Conservation (phyloP, 2,113 vertebrate genomes). For the Cinclus cinclus region DNA sequence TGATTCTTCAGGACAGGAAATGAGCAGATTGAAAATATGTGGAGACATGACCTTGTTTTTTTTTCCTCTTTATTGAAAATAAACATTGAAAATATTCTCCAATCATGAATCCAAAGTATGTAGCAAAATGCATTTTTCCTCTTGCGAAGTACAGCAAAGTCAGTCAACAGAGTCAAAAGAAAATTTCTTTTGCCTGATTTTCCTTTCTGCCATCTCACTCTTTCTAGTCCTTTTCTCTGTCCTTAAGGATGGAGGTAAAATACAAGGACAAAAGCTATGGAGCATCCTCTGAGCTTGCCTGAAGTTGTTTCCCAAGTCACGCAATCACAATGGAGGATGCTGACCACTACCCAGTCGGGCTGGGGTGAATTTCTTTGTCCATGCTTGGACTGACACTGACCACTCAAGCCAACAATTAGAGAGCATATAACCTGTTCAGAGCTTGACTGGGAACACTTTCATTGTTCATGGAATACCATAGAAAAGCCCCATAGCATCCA, state of each 20-base stretch:
- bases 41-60: neutral
- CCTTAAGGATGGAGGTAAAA: neutral
- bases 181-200: neutral
- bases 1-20: neutral
- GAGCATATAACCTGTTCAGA: neutral
- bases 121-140: neutral
- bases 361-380: neutral
- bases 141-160: neutral
- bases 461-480: neutral
- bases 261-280: neutral
- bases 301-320: neutral
- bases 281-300: neutral
- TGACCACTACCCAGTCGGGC: fast-evolving
- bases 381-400: neutral
- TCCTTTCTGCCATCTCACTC: neutral
- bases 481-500: fast-evolving
- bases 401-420: neutral
- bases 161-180: neutral
- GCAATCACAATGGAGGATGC: too few species aligned
- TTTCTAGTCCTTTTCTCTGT: neutral
- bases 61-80: neutral
- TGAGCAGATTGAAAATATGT: neutral
- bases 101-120: neutral
- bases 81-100: neutral
- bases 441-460: neutral